These are phyloP conservation scores for Sebastes minor DNA, from an alignment of 2,797 vertebrate species.

Conservation along the genomic window DNA sequence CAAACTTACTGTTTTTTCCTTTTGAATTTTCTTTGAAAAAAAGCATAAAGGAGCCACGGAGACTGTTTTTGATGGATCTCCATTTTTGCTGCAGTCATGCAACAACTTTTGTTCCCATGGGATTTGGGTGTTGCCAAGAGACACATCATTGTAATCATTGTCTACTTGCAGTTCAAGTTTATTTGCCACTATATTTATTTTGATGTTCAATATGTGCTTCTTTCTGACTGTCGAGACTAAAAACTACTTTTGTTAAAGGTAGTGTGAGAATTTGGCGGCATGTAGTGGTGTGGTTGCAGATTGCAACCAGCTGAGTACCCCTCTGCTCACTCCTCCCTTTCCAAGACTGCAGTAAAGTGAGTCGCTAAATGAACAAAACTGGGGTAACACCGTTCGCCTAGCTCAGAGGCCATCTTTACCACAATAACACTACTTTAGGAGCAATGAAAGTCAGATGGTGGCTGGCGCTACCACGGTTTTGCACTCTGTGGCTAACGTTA, in stretches of 20 bases:
- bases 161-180: background rate
- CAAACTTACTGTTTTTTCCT: background rate
- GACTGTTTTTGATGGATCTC: background rate
- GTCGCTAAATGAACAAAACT: too few relatives aligned
- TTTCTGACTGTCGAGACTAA: background rate
- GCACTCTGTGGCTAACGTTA: too few relatives aligned
- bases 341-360: too few relatives aligned
- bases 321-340: too few relatives aligned
- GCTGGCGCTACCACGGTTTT: too few relatives aligned
- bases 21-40: background rate
- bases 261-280: too few relatives aligned
- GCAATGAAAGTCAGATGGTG: too few relatives aligned
- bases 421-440: too few relatives aligned
- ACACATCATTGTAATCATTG: background rate
- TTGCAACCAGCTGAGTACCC: too few relatives aligned
- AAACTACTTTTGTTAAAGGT: background rate
- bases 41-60: background rate
- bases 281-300: too few relatives aligned
- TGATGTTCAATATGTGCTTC: background rate
- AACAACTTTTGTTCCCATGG: background rate
- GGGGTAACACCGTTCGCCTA: rapidly evolving
- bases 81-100: background rate
- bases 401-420: too few relatives aligned
- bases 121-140: background rate
- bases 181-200: background rate